A percentile compares a stretch with the other conserved stretches of the same genome.
phyloP scores from a whole-genome alignment of 2,888 invertebrate species.

The Chaetoderma sp. region DNA sequence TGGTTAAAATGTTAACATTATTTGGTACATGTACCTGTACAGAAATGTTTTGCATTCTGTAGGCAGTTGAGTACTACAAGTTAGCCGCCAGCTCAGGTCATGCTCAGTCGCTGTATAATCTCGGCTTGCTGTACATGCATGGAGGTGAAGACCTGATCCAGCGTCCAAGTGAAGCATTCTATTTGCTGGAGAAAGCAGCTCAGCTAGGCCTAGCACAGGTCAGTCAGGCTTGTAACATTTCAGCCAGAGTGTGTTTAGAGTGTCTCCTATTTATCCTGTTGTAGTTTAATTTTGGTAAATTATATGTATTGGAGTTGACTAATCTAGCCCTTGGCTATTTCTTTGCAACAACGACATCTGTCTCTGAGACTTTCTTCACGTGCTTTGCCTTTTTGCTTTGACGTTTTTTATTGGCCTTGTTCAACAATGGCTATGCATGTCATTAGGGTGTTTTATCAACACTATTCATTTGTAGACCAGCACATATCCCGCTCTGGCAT shows the following conservation, averaged over 20 bases:
- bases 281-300: not conserved
- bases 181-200: slow-evolving; percentile 52
- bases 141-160: slow-evolving; percentile 34
- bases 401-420: too few species aligned
- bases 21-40: too few species aligned
- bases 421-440: too few species aligned
- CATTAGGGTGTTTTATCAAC: too few species aligned
- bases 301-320: too few species aligned
- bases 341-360: too few species aligned
- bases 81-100: slow-evolving; percentile 77
- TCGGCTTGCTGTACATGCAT: slow-evolving; percentile 78
- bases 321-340: too few species aligned
- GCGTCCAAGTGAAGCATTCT: slow-evolving; percentile 37
- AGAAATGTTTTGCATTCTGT: slow-evolving; percentile 19
- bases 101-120: slow-evolving; percentile 78
- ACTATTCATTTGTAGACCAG: not conserved
- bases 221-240: slow-evolving; percentile 8
- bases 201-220: slow-evolving; percentile 53
- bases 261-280: not conserved
- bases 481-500: not conserved
- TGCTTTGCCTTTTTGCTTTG: too few species aligned
- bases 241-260: not conserved
- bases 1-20: too few species aligned
- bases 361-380: too few species aligned
- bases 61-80: slow-evolving; percentile 79